These are phyloP conservation scores for Pseudomyrmex sp. DNA, from an alignment of 1,140 invertebrate genomes.

Conservation along the genomic window DNA sequence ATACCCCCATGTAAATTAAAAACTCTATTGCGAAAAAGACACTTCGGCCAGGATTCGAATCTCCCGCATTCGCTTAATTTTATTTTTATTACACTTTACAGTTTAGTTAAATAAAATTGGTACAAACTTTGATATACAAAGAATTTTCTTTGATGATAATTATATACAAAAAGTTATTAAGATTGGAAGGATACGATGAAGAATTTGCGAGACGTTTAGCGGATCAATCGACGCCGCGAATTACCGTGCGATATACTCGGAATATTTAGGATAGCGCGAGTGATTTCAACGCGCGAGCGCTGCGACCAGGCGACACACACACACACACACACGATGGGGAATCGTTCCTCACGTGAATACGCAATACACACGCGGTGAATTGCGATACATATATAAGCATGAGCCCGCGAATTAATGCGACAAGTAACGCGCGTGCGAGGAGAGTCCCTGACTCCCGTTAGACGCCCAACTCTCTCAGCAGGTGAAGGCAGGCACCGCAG, in stretches of 20 bases:
- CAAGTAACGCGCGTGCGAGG: background rate
- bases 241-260: no score
- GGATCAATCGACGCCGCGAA: no score
- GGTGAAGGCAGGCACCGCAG: slow-evolving; percentile 54
- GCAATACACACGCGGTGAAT: background rate
- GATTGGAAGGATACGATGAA: background rate
- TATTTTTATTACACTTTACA: no score
- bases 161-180: background rate
- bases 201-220: no score
- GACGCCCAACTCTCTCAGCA: slow-evolving; percentile 50
- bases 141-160: background rate
- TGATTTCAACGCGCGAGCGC: slow-evolving; percentile 40
- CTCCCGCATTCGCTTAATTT: no score
- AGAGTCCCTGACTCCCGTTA: slow-evolving; percentile 58
- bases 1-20: no score
- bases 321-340: background rate
- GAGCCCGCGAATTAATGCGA: slow-evolving; percentile 19
- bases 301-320: slow-evolving; percentile 1
- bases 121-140: no score
- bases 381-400: slow-evolving; percentile 1
- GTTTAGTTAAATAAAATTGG: no score
- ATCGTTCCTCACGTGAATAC: background rate
- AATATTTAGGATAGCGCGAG: background rate
- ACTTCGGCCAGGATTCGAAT: no score
- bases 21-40: no score